Percentiles rank a stretch among this genome's conserved stretches.
These are phyloP conservation scores for Macrostomum lignano DNA, from an alignment of 1,140 invertebrate genomes.

Conservation along the genomic window DNA sequence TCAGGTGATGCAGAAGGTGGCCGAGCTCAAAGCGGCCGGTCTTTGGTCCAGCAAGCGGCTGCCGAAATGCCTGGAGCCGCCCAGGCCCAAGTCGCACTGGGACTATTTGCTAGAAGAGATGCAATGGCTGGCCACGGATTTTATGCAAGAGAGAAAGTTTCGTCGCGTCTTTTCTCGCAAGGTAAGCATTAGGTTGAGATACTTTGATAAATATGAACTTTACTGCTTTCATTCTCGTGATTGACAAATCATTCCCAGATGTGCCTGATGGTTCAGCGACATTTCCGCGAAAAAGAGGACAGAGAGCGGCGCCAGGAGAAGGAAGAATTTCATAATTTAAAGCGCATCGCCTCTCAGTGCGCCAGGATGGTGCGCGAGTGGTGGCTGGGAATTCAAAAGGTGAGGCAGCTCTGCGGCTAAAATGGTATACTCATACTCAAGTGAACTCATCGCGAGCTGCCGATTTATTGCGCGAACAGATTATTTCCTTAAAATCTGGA, in stretches of 20 bases:
- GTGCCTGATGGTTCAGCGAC: conserved; percentile 56
- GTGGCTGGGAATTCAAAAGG: conserved; percentile 82
- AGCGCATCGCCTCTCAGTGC: conserved; percentile 54
- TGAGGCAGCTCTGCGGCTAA: conserved; percentile 21
- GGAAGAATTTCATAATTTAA: conserved; percentile 53
- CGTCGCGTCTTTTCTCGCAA: background rate
- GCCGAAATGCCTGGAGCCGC: conserved; percentile 65
- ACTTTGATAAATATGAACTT: background rate
- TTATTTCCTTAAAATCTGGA: background rate
- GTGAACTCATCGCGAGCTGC: background rate
- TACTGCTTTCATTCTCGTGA: background rate
- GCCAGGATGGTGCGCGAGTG: conserved; percentile 76
- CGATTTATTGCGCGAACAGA: background rate
- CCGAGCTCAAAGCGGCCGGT: conserved; percentile 45
- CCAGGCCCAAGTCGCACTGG: conserved; percentile 74
- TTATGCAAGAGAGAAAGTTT: conserved; percentile 28
- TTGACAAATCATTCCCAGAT: too few species aligned
- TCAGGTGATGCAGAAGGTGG: too few species aligned
- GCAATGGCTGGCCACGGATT: conserved; percentile 85
- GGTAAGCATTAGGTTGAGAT: too few species aligned
- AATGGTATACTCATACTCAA: too few species aligned
- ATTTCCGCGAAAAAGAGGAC: conserved; percentile 69
- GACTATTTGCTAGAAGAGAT: conserved; percentile 93
- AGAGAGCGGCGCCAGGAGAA: conserved; percentile 63
- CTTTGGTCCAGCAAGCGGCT: conserved; percentile 66